These are phyloP conservation scores for Bradysia coprophila DNA, from an alignment of 1,140 invertebrate species.

Conservation along the genomic window DNA sequence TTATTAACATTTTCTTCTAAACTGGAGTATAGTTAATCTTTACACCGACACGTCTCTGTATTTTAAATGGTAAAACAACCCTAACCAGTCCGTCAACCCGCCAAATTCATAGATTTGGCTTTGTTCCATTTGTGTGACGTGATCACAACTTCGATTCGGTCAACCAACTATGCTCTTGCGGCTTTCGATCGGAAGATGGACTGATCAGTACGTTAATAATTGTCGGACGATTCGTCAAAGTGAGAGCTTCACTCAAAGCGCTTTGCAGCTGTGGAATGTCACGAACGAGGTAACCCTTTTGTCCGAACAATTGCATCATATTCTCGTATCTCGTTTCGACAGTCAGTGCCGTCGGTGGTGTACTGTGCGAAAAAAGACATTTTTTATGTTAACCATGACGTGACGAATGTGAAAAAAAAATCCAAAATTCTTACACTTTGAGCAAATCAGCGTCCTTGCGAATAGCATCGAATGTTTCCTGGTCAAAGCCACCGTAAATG, in stretches of 20 bases:
- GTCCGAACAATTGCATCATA: conserved; percentile 71
- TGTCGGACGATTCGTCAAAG: conserved; percentile 50
- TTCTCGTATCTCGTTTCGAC: conserved; percentile 72
- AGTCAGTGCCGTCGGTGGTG: conserved; percentile 61
- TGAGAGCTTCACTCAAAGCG: conserved; percentile 46
- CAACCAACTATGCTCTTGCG: conserved; percentile 78
- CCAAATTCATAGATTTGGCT: too few species aligned
- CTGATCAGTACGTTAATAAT: conserved; percentile 85
- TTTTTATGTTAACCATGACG: neutral
- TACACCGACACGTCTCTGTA: too few species aligned
- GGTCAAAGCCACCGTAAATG: conserved; percentile 72
- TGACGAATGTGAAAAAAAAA: conserved; percentile 3
- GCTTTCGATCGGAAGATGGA: conserved; percentile 72
- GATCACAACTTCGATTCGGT: conserved; percentile 76
- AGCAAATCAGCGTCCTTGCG: conserved; percentile 42
- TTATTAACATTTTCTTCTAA: too few species aligned
- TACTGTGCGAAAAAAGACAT: conserved; percentile 32
- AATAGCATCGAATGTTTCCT: conserved; percentile 51
- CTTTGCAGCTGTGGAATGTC: conserved; percentile 52
- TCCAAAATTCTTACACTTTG: conserved; percentile 30
- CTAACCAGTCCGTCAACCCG: too few species aligned
- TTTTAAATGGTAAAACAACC: too few species aligned
- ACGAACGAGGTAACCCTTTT: conserved; percentile 57
- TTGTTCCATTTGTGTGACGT: too few species aligned
- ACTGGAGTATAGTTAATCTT: too few species aligned